These are phyloP conservation scores for Malacosoma neustria DNA, from an alignment of 2,888 invertebrate species.

Conservation along the genomic window DNA sequence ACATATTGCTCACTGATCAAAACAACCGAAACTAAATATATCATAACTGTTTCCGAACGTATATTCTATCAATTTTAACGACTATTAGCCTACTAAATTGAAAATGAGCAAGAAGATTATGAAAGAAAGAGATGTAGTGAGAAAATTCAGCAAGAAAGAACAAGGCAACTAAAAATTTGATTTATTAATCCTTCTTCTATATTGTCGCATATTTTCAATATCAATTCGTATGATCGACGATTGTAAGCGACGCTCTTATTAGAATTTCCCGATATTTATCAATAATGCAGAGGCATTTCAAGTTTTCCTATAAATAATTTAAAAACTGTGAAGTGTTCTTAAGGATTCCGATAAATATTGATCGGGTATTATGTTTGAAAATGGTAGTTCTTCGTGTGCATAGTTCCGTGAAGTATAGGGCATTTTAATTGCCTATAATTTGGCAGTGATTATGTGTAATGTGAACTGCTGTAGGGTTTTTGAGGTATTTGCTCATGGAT, in stretches of 20 bases:
- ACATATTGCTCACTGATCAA: background rate
- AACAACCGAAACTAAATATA: background rate
- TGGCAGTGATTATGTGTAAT: constrained; percentile 30
- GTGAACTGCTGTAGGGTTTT: constrained; percentile 40
- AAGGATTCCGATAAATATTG: constrained; percentile 10
- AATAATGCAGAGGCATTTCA: constrained; percentile 46
- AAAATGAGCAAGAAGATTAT: constrained; percentile 1
- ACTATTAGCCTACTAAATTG: constrained; percentile 18
- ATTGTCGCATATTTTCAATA: constrained; percentile 26
- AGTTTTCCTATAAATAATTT: constrained; percentile 11
- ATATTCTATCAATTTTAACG: constrained; percentile 7
- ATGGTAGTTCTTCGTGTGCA: constrained; percentile 28
- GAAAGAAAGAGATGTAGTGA: constrained; percentile 11
- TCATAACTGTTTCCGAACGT: constrained; percentile 30
- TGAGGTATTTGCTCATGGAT: constrained; percentile 47
- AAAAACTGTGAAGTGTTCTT: constrained; percentile 6
- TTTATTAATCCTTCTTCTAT: constrained; percentile 13
- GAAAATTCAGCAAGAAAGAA: constrained; percentile 4
- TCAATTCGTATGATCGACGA: constrained; percentile 46
- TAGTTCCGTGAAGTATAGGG: constrained; percentile 43
- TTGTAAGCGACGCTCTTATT: constrained; percentile 45
- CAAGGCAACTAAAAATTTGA: constrained; percentile 15
- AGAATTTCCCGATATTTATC: constrained; percentile 36
- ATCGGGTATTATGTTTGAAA: constrained; percentile 19
- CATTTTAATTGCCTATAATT: constrained; percentile 59